Percentiles rank a stretch among this genome's conserved stretches.
Evolutionary conservation across 2,113 vertebrate species (phyloP).

Genomic region (Limnothrissa miodon): DNA sequence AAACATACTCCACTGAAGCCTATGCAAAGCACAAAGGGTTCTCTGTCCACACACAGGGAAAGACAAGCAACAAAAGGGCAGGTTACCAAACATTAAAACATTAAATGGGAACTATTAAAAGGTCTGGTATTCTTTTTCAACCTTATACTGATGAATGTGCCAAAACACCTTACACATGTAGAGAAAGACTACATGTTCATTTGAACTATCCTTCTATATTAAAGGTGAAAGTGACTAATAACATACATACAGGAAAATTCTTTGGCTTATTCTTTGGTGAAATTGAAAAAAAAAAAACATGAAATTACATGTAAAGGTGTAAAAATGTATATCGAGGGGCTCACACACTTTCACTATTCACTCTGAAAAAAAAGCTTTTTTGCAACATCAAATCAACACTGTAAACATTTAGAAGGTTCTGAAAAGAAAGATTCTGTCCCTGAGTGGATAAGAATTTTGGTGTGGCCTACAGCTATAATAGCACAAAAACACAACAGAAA

Average conservation of each 20-base stretch:
- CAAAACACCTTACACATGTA: not conserved
- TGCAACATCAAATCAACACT: not conserved
- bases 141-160: not conserved
- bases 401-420: not conserved
- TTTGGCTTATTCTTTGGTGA: too few relatives aligned
- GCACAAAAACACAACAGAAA: not conserved
- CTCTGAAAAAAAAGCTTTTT: not conserved
- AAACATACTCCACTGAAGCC: not conserved
- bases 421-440: not conserved
- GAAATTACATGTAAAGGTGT: not conserved
- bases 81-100: not conserved
- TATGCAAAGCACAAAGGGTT: not conserved
- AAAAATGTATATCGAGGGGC: not conserved
- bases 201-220: not conserved
- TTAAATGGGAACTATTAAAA: not conserved
- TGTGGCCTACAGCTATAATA: not conserved
- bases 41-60: not conserved
- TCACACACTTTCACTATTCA: not conserved
- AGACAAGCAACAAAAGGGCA: not conserved
- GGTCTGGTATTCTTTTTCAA: not conserved
- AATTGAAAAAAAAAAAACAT: not conserved
- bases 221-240: not conserved
- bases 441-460: not conserved
- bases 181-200: not conserved
- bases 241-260: too few relatives aligned